Evolutionary conservation across 2,888 invertebrate species (phyloP), one percentile per base, ranked within the genome.

Genomic region (Hoplodrina ambigua): DNA sequence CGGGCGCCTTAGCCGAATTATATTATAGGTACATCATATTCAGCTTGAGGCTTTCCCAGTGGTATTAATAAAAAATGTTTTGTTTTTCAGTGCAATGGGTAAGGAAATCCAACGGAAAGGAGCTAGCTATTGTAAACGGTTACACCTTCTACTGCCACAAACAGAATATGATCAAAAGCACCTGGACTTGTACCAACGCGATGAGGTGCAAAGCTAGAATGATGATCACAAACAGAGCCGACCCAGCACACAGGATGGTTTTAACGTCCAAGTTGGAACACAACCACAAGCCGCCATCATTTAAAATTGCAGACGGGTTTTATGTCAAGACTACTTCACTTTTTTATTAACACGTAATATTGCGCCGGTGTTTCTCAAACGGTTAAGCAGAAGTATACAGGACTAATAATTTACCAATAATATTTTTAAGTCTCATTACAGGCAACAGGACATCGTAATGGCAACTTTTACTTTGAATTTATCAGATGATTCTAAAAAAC

Each of bases 111-210:
- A 69, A 75, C 11, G 90, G 88, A 0, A 87, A 82, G 44, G 78
- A 85, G 13, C 46, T 90, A 20, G 83, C 85, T 0, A 59, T 89
- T 4, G 52, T 88, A 0, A 71, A 87, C 11, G 87, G 86, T 0
- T 88, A 85, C 55, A 86, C 86, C 0, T 91, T 87, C 72, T 88
- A 87, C 63, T 60, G 75, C 44, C 78, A 83, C 17, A 74, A 68
- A 20, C 49, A 57, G 6, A 63, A 10, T 1, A 11, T 20, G 13
- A 0, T 0, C 6, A 74, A 59, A 10, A 54, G 54, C 7, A 79
- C 68, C 0, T 77, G 76, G 76, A 79, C 55, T 11, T 77, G 76
- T 4, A 77, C 76, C 2, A 74, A 53, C 19, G 80, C 63, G 0
- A 68, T 50, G 62, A 56, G 63, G 37, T 77, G 76, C 37, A 77